Evolutionary conservation across 2,888 invertebrate species (phyloP).

Genomic region (Oscheius myriophilus): DNA sequence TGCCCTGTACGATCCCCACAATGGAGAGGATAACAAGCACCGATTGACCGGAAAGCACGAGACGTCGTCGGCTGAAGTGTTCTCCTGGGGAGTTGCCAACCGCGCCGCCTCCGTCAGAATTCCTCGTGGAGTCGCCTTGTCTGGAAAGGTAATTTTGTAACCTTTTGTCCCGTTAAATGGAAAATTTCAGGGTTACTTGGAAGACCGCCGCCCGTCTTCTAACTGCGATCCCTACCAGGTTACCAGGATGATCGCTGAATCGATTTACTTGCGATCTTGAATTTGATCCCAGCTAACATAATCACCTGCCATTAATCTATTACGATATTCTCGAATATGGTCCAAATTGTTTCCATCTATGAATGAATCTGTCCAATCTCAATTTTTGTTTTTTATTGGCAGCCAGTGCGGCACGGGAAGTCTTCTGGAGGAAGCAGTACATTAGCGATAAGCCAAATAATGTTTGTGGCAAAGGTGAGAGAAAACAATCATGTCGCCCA

Average conservation of each 20-base stretch:
- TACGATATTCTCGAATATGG: no score
- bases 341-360: no score
- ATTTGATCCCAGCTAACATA: background rate
- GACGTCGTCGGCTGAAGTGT: constrained; percentile 94
- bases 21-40: constrained; percentile 92
- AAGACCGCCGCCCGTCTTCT: constrained; percentile 61
- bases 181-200: constrained; percentile 54
- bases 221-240: constrained; percentile 62
- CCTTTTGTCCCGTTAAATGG: background rate
- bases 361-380: constrained; percentile 2
- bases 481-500: no score
- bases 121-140: constrained; percentile 58
- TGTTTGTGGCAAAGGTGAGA: no score
- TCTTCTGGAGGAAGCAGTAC: no score
- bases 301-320: background rate
- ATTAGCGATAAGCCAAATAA: no score
- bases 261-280: constrained; percentile 21
- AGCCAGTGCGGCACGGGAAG: no score
- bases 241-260: constrained; percentile 36
- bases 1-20: constrained; percentile 76
- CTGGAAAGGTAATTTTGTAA: constrained; percentile 36
- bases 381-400: background rate
- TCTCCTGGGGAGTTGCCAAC: constrained; percentile 76
- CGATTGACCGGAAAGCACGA: constrained; percentile 92
- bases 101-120: constrained; percentile 60